Base-by-base conservation (phyloP, 2,113 vertebrate species). In the Elephas maximus region DNA sequence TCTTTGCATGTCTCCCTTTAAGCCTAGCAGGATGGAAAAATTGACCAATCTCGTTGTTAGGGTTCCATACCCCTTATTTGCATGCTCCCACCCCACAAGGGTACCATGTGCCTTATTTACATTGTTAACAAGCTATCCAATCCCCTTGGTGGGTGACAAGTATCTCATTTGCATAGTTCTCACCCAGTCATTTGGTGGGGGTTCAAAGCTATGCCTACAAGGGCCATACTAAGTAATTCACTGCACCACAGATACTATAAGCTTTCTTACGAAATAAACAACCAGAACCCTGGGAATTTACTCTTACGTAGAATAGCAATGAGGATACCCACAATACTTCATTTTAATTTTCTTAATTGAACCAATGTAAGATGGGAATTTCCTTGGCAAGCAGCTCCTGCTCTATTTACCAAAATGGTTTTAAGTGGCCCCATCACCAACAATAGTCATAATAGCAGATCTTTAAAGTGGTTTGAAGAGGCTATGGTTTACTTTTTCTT, bases 341-440 rank as follows among this genome's bases (percentile, higher is more conserved):
- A 60, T 83, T 88, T 71, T 91, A 88, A 91, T 51, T 94, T 82
- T 87, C 67, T 96, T 92, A 90, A 80, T 2, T 93, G 63, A 96
- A 67, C 69, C 84, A 76, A 48, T 17, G 2, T 88, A 88, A 89
- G 90, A 76, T 74, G 45, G 24, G n/a, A 45, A 1, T 96, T 90
- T 92, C 63, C 81, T 77, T 60, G 90, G 14, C n/a, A 57, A 90
- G 8, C n/a, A 77, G 37, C 21, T 93, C 48, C 78, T n/a, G 44
- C 0, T 84, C 30, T 33, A 57, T 67, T 65, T 91, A 94, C 74
- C 90, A 96, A 95, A 93, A 82, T 28, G 37, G 8, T 45, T 93
- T 82, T 82, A 77, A 94, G 41, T 73, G 51, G 37, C 48, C 26
- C 26, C 76, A 93, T 6, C 33, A 91, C 28, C 24, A 76, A 37